These are phyloP conservation scores for Hybos culiciformis DNA, from an alignment of 2,888 invertebrate species.

Conservation along the genomic window DNA sequence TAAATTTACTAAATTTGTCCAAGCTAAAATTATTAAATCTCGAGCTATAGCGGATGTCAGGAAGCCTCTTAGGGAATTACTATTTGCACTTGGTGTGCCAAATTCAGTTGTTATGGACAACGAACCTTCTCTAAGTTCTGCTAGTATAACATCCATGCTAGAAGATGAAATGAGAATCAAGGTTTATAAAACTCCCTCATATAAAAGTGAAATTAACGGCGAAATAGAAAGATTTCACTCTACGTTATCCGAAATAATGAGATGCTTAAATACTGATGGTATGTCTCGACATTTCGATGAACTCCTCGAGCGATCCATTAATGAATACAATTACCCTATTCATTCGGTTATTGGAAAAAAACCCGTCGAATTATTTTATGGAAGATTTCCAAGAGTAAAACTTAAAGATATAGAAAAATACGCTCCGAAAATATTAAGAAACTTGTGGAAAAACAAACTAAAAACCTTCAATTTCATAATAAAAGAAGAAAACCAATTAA, in stretches of 20 bases:
- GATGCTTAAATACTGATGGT: slow-evolving; percentile 11
- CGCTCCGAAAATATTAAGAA: slow-evolving; percentile 10
- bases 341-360: slow-evolving; percentile 12
- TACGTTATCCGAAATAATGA: slow-evolving; percentile 14
- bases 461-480: slow-evolving; percentile 9
- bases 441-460: slow-evolving; percentile 10
- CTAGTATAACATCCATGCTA: slow-evolving; percentile 9
- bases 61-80: slow-evolving; percentile 11
- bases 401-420: slow-evolving; percentile 11
- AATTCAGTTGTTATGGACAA: slow-evolving; percentile 13
- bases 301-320: slow-evolving; percentile 10
- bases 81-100: slow-evolving; percentile 11
- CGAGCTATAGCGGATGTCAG: slow-evolving; percentile 9
- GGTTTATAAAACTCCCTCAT: slow-evolving; percentile 11
- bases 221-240: slow-evolving; percentile 14
- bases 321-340: slow-evolving; percentile 10
- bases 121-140: slow-evolving; percentile 10
- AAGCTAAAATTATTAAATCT: slow-evolving; percentile 6
- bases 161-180: slow-evolving; percentile 10
- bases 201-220: slow-evolving; percentile 12
- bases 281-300: slow-evolving; percentile 10
- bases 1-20: slow-evolving; percentile 10
- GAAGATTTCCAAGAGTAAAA: slow-evolving; percentile 8
- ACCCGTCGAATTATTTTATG: slow-evolving; percentile 13
- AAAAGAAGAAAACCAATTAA: slow-evolving; percentile 10